Evolutionary conservation across 2,888 invertebrate species (phyloP).

Genomic region (Cerastoderma edule): DNA sequence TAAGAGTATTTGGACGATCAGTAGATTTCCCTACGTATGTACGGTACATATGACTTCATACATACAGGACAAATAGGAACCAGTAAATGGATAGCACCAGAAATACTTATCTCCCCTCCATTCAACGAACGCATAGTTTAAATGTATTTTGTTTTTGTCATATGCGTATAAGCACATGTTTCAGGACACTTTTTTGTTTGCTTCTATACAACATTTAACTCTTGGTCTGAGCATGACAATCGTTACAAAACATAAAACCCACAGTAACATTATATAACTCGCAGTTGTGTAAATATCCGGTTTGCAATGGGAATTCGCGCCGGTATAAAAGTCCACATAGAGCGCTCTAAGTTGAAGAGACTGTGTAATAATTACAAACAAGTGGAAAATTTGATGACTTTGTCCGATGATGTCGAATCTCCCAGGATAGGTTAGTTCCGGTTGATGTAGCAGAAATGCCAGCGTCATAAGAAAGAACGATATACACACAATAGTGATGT

Average conservation of each 20-base stretch:
- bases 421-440: conserved; percentile 71
- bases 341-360: conserved; percentile 54
- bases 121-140: no score
- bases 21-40: no score
- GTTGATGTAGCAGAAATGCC: conserved; percentile 68
- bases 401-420: conserved; percentile 73
- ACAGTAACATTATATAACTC: conserved; percentile 30
- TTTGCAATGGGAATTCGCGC: conserved; percentile 50
- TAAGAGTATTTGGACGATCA: no score
- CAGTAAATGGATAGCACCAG: no score
- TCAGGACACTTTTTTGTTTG: conserved; percentile 8
- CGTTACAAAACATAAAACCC: conserved; percentile 33
- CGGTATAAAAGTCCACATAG: conserved; percentile 42
- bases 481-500: conserved; percentile 49
- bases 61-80: no score
- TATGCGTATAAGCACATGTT: no score
- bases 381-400: conserved; percentile 67
- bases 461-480: conserved; percentile 54
- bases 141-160: no score
- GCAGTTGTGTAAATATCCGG: conserved; percentile 41
- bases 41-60: no score
- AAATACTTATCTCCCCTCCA: no score
- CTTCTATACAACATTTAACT: neutral
- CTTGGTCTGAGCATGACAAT: conserved; percentile 3
- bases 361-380: conserved; percentile 54